A percentile compares a stretch with the other conserved stretches of the same genome.
phyloP scores from a whole-genome alignment of 2,113 vertebrate genomes.

The Bolborhynchus lineola region DNA sequence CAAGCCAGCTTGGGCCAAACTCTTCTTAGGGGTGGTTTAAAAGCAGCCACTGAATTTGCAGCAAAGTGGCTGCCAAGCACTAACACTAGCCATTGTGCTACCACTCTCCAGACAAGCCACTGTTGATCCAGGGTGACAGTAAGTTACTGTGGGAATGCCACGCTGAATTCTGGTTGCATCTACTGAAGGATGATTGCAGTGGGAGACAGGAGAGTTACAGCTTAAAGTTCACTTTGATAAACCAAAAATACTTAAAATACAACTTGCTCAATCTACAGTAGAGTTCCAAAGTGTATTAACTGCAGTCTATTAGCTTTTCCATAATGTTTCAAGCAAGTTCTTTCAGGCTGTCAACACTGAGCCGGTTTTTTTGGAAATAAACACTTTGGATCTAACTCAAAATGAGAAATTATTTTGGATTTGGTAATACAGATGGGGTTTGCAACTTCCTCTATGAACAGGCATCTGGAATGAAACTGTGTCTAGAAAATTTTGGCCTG shows the following conservation, averaged over 20 bases:
- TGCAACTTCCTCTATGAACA: neutral
- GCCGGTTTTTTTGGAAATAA: conserved; percentile 33
- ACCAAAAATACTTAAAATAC: neutral
- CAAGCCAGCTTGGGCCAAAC: neutral
- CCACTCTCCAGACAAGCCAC: neutral
- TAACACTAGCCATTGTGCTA: rapidly evolving
- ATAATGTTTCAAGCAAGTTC: neutral
- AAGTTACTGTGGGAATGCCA: neutral
- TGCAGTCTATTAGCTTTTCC: neutral
- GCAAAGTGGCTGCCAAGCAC: neutral
- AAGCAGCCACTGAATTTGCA: neutral
- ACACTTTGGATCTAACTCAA: neutral
- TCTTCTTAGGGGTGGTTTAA: neutral
- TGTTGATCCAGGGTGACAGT: neutral
- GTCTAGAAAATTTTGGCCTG: neutral
- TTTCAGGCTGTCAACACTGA: neutral
- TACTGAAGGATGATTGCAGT: neutral
- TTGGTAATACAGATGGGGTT: neutral
- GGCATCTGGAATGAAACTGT: neutral
- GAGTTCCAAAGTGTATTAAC: neutral
- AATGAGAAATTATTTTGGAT: conserved; percentile 18
- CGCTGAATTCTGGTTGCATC: neutral
- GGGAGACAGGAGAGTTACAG: neutral
- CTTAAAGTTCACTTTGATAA: neutral
- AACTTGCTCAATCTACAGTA: rapidly evolving